Evolutionary conservation across 2,113 vertebrate species (phyloP).

Genomic region (Scomber colias): DNA sequence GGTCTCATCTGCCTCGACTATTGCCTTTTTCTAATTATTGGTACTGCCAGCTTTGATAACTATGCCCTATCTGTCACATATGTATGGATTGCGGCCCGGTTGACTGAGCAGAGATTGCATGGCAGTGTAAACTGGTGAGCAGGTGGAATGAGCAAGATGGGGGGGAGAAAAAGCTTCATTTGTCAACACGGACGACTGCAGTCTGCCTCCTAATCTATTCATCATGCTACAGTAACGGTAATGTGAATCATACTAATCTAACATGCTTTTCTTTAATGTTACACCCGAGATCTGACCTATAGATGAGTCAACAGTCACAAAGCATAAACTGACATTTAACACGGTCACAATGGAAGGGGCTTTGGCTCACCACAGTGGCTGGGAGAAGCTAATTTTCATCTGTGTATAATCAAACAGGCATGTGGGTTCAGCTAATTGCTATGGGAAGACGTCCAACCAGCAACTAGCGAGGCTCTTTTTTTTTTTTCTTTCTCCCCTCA

Average conservation of each 20-base stretch:
- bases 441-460: slow-evolving; percentile 79
- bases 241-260: slow-evolving; percentile 28
- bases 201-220: slow-evolving; percentile 21
- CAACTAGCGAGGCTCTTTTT: slow-evolving; percentile 44
- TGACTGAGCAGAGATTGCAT: slow-evolving; percentile 48
- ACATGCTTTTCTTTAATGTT: slow-evolving; percentile 5
- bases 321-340: slow-evolving; percentile 24
- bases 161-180: slow-evolving; percentile 37
- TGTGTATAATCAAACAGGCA: slow-evolving; percentile 81
- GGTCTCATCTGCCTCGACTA: slow-evolving; percentile 55
- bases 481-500: not conserved
- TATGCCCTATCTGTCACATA: slow-evolving; percentile 68
- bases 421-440: slow-evolving; percentile 80
- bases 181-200: slow-evolving; percentile 45
- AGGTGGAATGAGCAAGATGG: slow-evolving; percentile 40
- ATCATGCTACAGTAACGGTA: slow-evolving; percentile 36
- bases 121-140: slow-evolving; percentile 48
- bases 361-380: slow-evolving; percentile 32
- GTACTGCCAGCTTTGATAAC: slow-evolving; percentile 79
- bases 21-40: slow-evolving; percentile 81
- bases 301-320: slow-evolving; percentile 13
- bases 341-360: slow-evolving; percentile 40
- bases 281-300: slow-evolving; percentile 1
- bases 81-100: slow-evolving; percentile 61
- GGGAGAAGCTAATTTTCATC: slow-evolving; percentile 72